phyloP scores from a whole-genome alignment of 23 tunicate species.

The Ascidia mentula region DNA sequence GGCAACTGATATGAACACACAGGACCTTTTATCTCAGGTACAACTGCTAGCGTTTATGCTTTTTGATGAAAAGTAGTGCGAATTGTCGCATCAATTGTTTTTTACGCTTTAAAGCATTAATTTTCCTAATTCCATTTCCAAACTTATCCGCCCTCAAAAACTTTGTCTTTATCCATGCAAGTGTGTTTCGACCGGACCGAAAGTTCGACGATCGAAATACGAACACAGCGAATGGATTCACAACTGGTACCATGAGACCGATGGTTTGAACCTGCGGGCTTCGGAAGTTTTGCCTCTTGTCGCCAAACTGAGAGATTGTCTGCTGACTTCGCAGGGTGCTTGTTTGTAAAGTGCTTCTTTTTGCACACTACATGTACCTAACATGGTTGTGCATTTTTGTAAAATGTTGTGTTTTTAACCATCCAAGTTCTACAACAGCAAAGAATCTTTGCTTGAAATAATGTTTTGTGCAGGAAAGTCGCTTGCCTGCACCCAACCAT shows the following conservation, averaged over 20 bases:
- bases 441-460: no score
- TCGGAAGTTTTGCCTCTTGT: constrained; percentile 21
- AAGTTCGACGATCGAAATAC: constrained; percentile 14
- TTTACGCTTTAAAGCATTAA: no score
- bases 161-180: neutral
- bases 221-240: constrained; percentile 31
- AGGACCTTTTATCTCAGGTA: constrained; percentile 40
- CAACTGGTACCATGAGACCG: constrained; percentile 44
- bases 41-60: neutral
- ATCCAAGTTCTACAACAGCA: no score
- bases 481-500: constrained; percentile 4
- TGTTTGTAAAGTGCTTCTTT: no score
- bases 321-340: neutral
- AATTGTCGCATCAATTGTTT: no score
- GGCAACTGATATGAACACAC: constrained; percentile 34
- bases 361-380: no score
- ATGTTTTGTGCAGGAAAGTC: constrained; percentile 4
- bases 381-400: no score
- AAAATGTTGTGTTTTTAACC: no score
- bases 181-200: constrained; percentile 40
- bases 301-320: neutral
- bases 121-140: no score
- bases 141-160: no score
- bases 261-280: constrained; percentile 30
- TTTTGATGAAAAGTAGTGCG: no score